phyloP scores from a whole-genome alignment of 2,797 vertebrate species.

The Lithobates sylvaticus region DNA sequence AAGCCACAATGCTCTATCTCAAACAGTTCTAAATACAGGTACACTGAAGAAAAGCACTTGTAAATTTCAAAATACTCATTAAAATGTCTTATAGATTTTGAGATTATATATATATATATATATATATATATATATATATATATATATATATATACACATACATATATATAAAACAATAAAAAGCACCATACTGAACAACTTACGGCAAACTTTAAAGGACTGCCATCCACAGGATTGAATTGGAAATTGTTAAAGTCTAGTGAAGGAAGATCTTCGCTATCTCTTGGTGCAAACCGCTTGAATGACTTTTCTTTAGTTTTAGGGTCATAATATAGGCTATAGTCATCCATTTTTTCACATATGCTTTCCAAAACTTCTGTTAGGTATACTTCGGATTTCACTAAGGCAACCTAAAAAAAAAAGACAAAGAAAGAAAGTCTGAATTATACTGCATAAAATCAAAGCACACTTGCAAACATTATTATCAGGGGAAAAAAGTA shows the following conservation, averaged over 20 bases:
- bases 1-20: background rate
- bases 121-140: too few species aligned
- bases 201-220: slow-evolving; percentile 82
- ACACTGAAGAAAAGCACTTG: background rate
- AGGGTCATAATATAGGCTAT: slow-evolving; percentile 79
- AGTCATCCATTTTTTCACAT: slow-evolving; percentile 82
- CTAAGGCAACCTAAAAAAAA: slow-evolving; percentile 75
- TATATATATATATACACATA: background rate
- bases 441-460: background rate
- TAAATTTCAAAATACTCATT: background rate
- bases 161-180: background rate
- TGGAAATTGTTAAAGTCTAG: slow-evolving; percentile 79
- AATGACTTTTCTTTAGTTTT: slow-evolving; percentile 74
- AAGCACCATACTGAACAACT: slow-evolving; percentile 63
- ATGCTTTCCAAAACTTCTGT: slow-evolving; percentile 80
- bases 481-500: background rate
- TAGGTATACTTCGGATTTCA: slow-evolving; percentile 81
- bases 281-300: slow-evolving; percentile 80
- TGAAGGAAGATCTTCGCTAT: slow-evolving; percentile 63
- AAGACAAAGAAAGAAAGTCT: background rate
- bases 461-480: background rate
- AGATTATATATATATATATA: too few species aligned
- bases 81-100: background rate
- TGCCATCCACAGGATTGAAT: slow-evolving; percentile 78
- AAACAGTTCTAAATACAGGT: background rate